Evolutionary conservation across 2,888 invertebrate genomes (phyloP), one percentile per base, ranked within the genome.

Genomic region (Piscicola geometra): DNA sequence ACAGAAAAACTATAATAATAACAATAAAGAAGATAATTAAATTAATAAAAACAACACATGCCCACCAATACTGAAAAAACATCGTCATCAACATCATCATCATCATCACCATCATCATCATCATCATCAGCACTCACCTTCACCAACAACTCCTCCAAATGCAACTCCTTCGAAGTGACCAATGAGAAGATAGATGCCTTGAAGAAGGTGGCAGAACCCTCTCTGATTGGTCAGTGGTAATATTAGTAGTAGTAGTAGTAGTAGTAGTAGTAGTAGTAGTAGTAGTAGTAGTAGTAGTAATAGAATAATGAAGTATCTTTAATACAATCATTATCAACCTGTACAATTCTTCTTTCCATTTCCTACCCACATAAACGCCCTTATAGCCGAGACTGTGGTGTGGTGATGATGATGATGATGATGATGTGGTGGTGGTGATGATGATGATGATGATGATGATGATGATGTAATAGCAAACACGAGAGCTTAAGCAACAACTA

Each of bases 131-230:
- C n/a, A n/a, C n/a, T n/a, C n/a, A n/a, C n/a, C n/a, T n/a, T n/a
- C 21, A 47, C 50, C 50, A 47, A 9, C 50, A 15, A 15, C 50
- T 47, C 50, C 21, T 47, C 50, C 9, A 77, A 71, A 5, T 60
- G 25, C n/a, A 77, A 25, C 25, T 33, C 30, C 30, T 71, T 18
- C 41, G n/a, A 41, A 30, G 25, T n/a, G 35, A 67, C 9, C 30
- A 82, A 71, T 30, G 80, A 79, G 79, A 84, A 84, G 70, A 81
- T 77, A 66, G 77, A 79, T n/a, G 80, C 81, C 78, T 80, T 83
- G 79, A 80, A 83, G 77, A 85, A 84, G 21, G 84, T 84, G 2
- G 84, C 84, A 72, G 82, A 83, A 2, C 85, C 85, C 78, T 85
- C 85, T 76, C 82, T 78, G 77, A 77, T 82, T 35, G 78, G 78